Base-by-base conservation (phyloP, 2,113 vertebrate genomes). In the Centropus bengalensis region DNA sequence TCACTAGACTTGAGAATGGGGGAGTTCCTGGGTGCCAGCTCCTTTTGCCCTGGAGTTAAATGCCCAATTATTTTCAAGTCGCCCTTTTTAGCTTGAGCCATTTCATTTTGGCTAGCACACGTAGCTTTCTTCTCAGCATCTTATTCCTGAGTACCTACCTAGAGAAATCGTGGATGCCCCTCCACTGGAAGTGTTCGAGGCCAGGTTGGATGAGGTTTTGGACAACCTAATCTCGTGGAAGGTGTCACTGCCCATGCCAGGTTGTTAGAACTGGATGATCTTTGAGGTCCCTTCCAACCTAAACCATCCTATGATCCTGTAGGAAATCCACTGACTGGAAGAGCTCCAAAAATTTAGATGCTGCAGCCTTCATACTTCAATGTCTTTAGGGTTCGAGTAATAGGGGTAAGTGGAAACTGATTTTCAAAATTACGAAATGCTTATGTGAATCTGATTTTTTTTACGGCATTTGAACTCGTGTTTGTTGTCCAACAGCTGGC, bases 331-430 rank as follows among this genome's bases (percentile, higher is more conserved):
- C 47, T 75, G 52, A 18, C 33, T 55, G 20, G 33, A 22, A 52
- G 20, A n/a, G 15, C n/a, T 91, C 22, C 16, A 59, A n/a, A 56
- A 74, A 64, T 81, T 52, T 30, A 44, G 8, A 2, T 44, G 8
- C 66, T 56, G 49, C n/a, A 49, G 14, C 32, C 8, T 67, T 68
- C 0, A 0, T 60, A 71, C 36, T 10, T 66, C 28, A 14, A 36
- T 42, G 33, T 44, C 49, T 63, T 86, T 68, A 54, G 11, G 32
- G 12, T 52, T 59, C 27, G 22, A 51, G 20, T 32, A 47, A 45
- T 58, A 45, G 68, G 67, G 15, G 10, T 28, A 36, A 84, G 4
- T n/a, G 63, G 49, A 63, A 71, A 17, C 12, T 62, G 16, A 44
- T 76, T 82, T 94, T 87, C 36, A 71, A 52, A 91, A 85, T 49